phyloP scores from a whole-genome alignment of 2,797 vertebrate genomes.

The Poliocrania exsul region DNA sequence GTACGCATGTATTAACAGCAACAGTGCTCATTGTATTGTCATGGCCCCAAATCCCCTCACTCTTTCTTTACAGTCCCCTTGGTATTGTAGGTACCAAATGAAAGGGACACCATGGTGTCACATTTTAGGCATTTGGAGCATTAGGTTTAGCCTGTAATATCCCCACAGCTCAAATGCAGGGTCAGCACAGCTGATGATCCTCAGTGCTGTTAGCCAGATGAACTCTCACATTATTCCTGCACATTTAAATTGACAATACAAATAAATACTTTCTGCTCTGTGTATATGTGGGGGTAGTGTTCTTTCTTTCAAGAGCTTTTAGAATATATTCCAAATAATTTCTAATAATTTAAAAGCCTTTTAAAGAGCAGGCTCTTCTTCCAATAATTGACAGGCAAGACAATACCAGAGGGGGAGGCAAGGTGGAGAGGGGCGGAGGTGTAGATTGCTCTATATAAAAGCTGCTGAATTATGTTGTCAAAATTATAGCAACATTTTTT shows the following conservation, averaged over 20 bases:
- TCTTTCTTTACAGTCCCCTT: neutral
- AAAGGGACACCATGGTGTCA: fast-evolving
- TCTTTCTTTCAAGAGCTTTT: constrained; percentile 71
- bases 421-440: constrained; percentile 73
- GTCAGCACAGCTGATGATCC: neutral
- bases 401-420: constrained; percentile 70
- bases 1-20: neutral
- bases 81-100: neutral
- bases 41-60: neutral
- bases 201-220: neutral
- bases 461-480: constrained; percentile 78
- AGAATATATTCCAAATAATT: constrained; percentile 75
- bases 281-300: constrained; percentile 46
- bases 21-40: neutral
- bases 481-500: constrained; percentile 74
- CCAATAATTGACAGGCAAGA: constrained; percentile 76
- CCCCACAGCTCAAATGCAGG: neutral
- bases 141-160: neutral
- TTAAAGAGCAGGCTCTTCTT: constrained; percentile 73
- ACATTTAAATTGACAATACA: constrained; percentile 16
- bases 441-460: constrained; percentile 75
- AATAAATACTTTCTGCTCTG: constrained; percentile 61
- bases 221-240: neutral
- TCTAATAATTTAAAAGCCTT: constrained; percentile 76
- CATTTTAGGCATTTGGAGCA: neutral